Percentiles rank a stretch among this genome's conserved stretches.
Evolutionary conservation across 2,888 invertebrate genomes (phyloP).

Genomic region (Chelonus formosanus): DNA sequence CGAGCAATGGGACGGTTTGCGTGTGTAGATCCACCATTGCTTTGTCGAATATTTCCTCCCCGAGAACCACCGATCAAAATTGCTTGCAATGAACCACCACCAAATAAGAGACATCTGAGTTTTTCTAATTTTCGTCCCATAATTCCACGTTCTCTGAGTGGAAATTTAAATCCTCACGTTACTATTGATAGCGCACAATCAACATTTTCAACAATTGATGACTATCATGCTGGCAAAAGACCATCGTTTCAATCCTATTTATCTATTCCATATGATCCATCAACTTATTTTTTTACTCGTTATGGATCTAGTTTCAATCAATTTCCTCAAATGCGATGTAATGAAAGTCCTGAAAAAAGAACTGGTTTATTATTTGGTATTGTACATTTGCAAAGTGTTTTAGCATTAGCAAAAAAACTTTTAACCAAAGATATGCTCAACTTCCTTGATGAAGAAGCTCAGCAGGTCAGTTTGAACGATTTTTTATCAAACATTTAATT

Average conservation of each 20-base stretch:
- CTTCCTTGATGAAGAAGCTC: slow-evolving; percentile 84
- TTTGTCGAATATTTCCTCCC: slow-evolving; percentile 85
- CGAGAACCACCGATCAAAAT: slow-evolving; percentile 72
- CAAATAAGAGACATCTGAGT: slow-evolving; percentile 72
- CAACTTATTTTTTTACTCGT: slow-evolving; percentile 87
- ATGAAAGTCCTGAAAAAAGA: slow-evolving; percentile 76
- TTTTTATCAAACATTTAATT: slow-evolving; percentile 69
- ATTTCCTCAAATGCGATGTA: slow-evolving; percentile 82
- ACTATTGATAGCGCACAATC: slow-evolving; percentile 57
- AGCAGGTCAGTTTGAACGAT: slow-evolving; percentile 69
- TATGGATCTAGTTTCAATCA: slow-evolving; percentile 94
- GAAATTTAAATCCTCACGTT: slow-evolving; percentile 77
- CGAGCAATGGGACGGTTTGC: slow-evolving; percentile 92
- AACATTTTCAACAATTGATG: slow-evolving; percentile 48
- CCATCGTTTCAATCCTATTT: slow-evolving; percentile 70
- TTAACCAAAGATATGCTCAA: slow-evolving; percentile 84
- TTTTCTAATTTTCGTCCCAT: slow-evolving; percentile 85
- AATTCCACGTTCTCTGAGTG: slow-evolving; percentile 90
- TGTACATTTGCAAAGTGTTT: slow-evolving; percentile 81
- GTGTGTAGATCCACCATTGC: slow-evolving; percentile 79
- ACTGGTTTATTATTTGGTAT: slow-evolving; percentile 76
- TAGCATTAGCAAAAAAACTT: slow-evolving; percentile 83
- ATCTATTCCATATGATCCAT: slow-evolving; percentile 80
- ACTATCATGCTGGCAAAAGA: slow-evolving; percentile 51
- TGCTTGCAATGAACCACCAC: slow-evolving; percentile 53